Evolutionary conservation across 2,113 vertebrate species (phyloP).

Genomic region (Pomatostomus ruficeps): DNA sequence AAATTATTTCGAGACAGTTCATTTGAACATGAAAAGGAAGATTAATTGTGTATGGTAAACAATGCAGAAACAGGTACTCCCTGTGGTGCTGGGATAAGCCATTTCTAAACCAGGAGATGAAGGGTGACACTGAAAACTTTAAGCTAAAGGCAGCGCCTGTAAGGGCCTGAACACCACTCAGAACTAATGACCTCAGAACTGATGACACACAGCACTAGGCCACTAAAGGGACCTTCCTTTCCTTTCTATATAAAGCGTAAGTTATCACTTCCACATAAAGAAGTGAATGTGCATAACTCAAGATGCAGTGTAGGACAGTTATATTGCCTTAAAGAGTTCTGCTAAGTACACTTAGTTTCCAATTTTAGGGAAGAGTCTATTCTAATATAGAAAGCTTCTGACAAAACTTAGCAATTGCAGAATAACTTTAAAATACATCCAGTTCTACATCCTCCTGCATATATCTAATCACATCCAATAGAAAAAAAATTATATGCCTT

Average conservation of each 20-base stretch:
- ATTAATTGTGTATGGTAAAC: neutral
- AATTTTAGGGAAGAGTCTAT: slow-evolving; percentile 52
- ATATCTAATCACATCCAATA: neutral
- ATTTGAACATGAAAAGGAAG: neutral
- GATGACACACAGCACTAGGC: neutral
- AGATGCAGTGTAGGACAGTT: neutral
- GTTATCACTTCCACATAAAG: neutral
- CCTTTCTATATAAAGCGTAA: neutral
- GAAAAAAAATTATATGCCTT: neutral
- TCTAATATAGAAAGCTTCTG: slow-evolving; percentile 52
- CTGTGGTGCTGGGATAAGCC: neutral
- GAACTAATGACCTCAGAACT: neutral
- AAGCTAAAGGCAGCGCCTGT: neutral
- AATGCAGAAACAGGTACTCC: neutral
- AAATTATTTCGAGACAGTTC: neutral
- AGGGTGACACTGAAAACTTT: neutral
- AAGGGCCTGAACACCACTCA: neutral
- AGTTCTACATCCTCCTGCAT: slow-evolving; percentile 7
- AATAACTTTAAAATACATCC: slow-evolving; percentile 32
- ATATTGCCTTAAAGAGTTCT: slow-evolving; percentile 37
- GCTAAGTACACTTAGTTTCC: slow-evolving; percentile 56
- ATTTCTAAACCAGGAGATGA: neutral
- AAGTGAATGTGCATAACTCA: neutral
- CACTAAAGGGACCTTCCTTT: neutral
- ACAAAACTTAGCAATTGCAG: slow-evolving; percentile 17